phyloP scores from a whole-genome alignment of 2,888 invertebrate genomes.

The Cancer borealis region DNA sequence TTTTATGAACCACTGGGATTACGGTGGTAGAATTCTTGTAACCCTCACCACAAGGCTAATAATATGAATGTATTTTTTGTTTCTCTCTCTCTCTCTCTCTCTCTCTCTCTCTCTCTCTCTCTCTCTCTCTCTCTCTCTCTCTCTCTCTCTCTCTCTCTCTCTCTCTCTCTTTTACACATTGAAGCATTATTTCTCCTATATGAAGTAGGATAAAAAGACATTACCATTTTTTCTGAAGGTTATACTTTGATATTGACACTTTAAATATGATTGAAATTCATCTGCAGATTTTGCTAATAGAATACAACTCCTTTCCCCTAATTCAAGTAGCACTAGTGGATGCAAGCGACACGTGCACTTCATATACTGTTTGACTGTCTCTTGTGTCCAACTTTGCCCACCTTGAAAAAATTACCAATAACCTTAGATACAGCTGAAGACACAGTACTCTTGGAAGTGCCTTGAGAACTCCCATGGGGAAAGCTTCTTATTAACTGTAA shows the following conservation, averaged over 20 bases:
- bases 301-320: not conserved
- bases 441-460: constrained; percentile 78
- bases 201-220: not conserved
- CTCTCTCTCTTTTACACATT: too few relatives aligned
- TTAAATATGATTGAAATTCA: not conserved
- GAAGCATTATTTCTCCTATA: not conserved
- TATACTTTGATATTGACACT: not conserved
- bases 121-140: too few relatives aligned
- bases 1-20: too few relatives aligned
- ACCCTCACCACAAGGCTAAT: too few relatives aligned
- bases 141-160: too few relatives aligned
- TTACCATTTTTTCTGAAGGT: not conserved
- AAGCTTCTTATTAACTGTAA: constrained; percentile 86
- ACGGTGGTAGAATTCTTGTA: too few relatives aligned
- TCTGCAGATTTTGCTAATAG: not conserved
- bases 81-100: too few relatives aligned
- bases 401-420: constrained; percentile 61
- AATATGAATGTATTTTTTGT: too few relatives aligned
- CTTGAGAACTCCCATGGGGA: constrained; percentile 79
- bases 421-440: constrained; percentile 66
- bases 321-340: too few relatives aligned
- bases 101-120: too few relatives aligned
- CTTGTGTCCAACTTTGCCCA: constrained; percentile 16
- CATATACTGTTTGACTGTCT: constrained; percentile 59
- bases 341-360: not conserved